Conservation (phyloP, 2,888 invertebrate species). For the Limnephilus auricula region DNA sequence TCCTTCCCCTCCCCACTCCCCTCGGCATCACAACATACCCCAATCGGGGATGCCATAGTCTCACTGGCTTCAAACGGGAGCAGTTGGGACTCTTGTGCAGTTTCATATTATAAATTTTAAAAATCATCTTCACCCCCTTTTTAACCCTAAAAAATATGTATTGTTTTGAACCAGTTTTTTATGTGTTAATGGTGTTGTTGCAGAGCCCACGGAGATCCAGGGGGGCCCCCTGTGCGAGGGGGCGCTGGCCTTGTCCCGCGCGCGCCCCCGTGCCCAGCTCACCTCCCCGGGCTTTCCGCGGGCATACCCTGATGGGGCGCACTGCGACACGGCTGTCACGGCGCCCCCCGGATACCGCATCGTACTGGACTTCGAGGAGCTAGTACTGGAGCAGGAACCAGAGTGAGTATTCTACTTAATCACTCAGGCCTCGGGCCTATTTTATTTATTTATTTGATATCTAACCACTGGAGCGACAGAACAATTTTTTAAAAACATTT, state of each 20-base stretch:
- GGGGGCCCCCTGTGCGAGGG: constrained; percentile 78
- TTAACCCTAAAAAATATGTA: neutral
- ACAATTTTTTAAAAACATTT: too few species aligned
- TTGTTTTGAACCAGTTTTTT: neutral
- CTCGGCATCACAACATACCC: too few species aligned
- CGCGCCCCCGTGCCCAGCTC: constrained; percentile 82
- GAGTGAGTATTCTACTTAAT: too few species aligned
- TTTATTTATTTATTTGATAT: too few species aligned
- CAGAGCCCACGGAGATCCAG: constrained; percentile 74
- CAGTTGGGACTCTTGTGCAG: too few species aligned
- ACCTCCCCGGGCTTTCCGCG: constrained; percentile 90
- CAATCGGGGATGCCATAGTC: too few species aligned
- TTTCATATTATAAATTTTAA: too few species aligned
- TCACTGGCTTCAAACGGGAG: too few species aligned
- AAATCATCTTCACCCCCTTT: too few species aligned
- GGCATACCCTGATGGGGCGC: constrained; percentile 86
- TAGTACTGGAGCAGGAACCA: constrained; percentile 87
- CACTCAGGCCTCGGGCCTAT: too few species aligned
- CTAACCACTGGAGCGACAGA: too few species aligned
- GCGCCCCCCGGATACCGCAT: constrained; percentile 85
- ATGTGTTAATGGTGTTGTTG: constrained; percentile 30
- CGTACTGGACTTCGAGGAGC: constrained; percentile 85
- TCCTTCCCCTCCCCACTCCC: too few species aligned
- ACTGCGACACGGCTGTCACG: constrained; percentile 84
- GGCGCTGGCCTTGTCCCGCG: constrained; percentile 81